These are phyloP conservation scores for Epinephelus cyanopodus DNA, from an alignment of 2,113 vertebrate genomes.

Conservation along the genomic window DNA sequence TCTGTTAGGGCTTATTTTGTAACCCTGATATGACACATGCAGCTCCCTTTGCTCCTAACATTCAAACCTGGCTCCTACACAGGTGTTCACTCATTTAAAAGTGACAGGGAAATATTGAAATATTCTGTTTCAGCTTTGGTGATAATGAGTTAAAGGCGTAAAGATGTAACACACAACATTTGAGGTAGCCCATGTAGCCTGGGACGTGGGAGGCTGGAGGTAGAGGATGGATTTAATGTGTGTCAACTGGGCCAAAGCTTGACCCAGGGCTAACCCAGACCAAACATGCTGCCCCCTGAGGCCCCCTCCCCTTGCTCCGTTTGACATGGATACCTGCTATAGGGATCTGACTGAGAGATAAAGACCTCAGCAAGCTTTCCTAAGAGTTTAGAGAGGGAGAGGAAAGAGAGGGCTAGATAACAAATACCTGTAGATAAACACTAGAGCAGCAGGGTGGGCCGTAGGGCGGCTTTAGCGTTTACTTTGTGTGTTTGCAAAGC, in stretches of 20 bases:
- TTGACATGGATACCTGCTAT: constrained; percentile 94
- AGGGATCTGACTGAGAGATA: constrained; percentile 83
- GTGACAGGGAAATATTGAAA: neutral
- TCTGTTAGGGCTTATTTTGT: constrained; percentile 72
- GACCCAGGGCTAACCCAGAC: constrained; percentile 91
- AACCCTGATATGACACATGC: constrained; percentile 16
- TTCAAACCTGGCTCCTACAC: neutral
- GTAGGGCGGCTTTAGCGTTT: constrained; percentile 57
- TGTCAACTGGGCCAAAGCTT: constrained; percentile 79
- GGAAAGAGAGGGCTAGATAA: constrained; percentile 62
- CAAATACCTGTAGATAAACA: constrained; percentile 79
- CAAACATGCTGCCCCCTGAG: constrained; percentile 87
- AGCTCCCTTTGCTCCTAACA: neutral
- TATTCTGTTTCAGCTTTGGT: neutral
- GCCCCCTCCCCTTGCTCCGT: constrained; percentile 78
- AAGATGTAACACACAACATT: constrained; percentile 4
- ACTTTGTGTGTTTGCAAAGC: constrained; percentile 75
- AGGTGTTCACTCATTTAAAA: constrained; percentile 4
- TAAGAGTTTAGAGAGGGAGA: constrained; percentile 63
- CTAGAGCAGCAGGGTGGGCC: constrained; percentile 60
- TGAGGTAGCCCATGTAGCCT: constrained; percentile 9
- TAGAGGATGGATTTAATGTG: constrained; percentile 30
- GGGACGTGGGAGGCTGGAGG: constrained; percentile 21
- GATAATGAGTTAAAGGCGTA: neutral
- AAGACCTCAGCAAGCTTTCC: constrained; percentile 72